phyloP scores from a whole-genome alignment of 2,888 invertebrate genomes.

The Periphyllus acericola region DNA sequence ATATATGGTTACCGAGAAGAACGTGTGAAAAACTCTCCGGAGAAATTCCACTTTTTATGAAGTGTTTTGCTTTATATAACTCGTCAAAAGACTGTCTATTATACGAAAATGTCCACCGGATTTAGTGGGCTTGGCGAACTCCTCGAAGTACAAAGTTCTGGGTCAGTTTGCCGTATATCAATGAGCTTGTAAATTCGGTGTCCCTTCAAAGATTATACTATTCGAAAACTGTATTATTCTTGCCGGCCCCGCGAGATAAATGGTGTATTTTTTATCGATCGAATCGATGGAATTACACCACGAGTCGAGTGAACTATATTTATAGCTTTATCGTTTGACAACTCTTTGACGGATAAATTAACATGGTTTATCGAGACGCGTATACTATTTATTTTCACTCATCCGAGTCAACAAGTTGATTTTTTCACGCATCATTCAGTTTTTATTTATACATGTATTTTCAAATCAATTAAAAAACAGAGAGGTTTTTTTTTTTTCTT shows the following conservation, averaged over 20 bases:
- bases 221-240: conserved; percentile 15
- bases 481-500: no score
- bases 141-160: conserved; percentile 46
- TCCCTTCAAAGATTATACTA: conserved; percentile 36
- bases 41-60: conserved; percentile 28
- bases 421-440: no score
- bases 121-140: conserved; percentile 47
- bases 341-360: not conserved
- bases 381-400: not conserved
- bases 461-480: no score
- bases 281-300: not conserved
- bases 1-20: not conserved
- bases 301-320: not conserved
- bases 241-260: not conserved
- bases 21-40: not conserved
- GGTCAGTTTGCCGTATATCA: conserved; percentile 43
- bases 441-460: no score
- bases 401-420: no score
- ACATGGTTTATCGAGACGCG: not conserved
- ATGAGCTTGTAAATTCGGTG: not conserved
- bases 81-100: conserved; percentile 29
- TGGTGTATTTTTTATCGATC: not conserved
- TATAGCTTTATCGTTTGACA: not conserved
- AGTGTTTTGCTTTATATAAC: conserved; percentile 29
- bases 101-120: conserved; percentile 41